Conservation (phyloP, 2,797 vertebrate genomes). For the Rhinoraja longicauda region DNA sequence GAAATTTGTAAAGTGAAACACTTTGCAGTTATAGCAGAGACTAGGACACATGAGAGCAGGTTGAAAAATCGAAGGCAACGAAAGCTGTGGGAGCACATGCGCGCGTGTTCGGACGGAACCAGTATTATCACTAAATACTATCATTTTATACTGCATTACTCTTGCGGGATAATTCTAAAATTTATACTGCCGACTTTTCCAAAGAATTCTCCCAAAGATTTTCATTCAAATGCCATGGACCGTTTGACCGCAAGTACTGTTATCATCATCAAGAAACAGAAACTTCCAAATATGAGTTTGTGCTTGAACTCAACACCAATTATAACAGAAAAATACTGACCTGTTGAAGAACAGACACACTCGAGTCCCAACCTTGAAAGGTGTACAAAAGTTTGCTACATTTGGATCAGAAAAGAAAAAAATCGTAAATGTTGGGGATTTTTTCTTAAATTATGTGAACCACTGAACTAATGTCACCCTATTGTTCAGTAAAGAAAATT, state of each 20-base stretch:
- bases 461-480: background rate
- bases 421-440: background rate
- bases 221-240: background rate
- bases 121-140: too few relatives aligned
- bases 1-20: too few relatives aligned
- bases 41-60: too few relatives aligned
- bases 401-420: constrained; percentile 43
- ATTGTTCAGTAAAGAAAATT: background rate
- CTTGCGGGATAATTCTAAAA: background rate
- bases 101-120: too few relatives aligned
- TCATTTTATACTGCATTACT: background rate
- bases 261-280: background rate
- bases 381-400: constrained; percentile 80
- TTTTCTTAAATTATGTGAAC: background rate
- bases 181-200: background rate
- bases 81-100: too few relatives aligned
- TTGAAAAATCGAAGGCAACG: too few relatives aligned
- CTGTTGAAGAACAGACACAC: constrained; percentile 81
- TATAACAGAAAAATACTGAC: constrained; percentile 55
- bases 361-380: constrained; percentile 76
- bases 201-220: background rate
- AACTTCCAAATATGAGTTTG: background rate
- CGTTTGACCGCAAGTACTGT: background rate
- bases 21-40: too few relatives aligned
- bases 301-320: background rate